Percentiles rank a stretch among this genome's conserved stretches.
Conservation (phyloP, 1,140 invertebrate species). For the Zaprionus ornatus region DNA sequence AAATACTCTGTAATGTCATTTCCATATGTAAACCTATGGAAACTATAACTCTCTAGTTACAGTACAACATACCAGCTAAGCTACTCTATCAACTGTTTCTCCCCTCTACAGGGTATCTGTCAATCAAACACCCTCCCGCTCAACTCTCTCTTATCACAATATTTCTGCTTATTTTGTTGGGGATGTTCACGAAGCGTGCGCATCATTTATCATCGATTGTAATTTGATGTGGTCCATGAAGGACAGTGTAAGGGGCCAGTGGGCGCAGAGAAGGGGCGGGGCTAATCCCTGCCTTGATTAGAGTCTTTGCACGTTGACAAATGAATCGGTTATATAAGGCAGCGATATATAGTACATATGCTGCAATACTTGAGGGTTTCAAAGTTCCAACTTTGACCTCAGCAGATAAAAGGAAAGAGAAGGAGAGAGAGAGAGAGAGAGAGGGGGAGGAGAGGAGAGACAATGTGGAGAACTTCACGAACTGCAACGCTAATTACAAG, state of each 20-base stretch:
- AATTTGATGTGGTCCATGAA: slow-evolving; percentile 57
- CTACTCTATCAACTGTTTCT: no score
- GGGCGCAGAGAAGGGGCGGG: background rate
- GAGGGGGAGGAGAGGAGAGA: background rate
- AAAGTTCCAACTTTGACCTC: slow-evolving; percentile 32
- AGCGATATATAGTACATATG: background rate
- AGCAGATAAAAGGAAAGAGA: background rate
- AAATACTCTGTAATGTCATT: no score
- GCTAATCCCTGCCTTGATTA: slow-evolving; percentile 1
- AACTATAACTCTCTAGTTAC: no score
- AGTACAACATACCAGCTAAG: background rate
- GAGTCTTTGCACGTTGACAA: slow-evolving; percentile 27
- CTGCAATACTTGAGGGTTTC: background rate
- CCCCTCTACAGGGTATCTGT: background rate
- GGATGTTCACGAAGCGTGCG: slow-evolving; percentile 15
- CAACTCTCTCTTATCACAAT: background rate
- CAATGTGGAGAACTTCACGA: slow-evolving; percentile 59
- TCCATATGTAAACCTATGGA: no score
- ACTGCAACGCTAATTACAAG: slow-evolving; percentile 77
- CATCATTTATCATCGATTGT: slow-evolving; percentile 80
- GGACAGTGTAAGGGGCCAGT: background rate
- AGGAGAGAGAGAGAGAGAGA: background rate
- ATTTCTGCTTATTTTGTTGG: background rate
- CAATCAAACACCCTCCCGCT: background rate
- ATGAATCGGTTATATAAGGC: slow-evolving; percentile 3